A percentile compares a stretch with the other conserved stretches of the same genome.
phyloP scores from a whole-genome alignment of 2,113 vertebrate genomes.

The Elanus axillaris region DNA sequence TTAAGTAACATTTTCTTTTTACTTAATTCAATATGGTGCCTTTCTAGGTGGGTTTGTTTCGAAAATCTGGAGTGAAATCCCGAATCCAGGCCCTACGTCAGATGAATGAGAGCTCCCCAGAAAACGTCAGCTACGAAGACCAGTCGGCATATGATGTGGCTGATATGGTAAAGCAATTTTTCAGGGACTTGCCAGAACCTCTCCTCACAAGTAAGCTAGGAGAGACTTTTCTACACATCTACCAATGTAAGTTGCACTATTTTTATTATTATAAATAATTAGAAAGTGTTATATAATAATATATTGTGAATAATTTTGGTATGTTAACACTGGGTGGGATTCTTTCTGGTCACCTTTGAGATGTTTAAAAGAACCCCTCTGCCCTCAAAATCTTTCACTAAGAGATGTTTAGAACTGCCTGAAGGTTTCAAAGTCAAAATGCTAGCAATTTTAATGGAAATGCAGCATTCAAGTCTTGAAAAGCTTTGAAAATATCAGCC shows the following conservation, averaged over 20 bases:
- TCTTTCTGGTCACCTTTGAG: background rate
- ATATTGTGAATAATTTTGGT: background rate
- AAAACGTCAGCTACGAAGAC: slow-evolving; percentile 90
- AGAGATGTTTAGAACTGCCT: background rate
- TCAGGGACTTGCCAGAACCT: slow-evolving; percentile 94
- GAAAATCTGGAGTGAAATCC: slow-evolving; percentile 96
- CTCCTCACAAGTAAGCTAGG: slow-evolving; percentile 95
- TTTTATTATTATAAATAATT: background rate
- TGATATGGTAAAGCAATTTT: slow-evolving; percentile 98
- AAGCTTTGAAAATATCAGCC: background rate
- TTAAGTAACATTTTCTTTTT: background rate
- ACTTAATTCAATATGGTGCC: background rate
- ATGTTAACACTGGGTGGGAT: background rate
- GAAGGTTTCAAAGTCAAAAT: background rate
- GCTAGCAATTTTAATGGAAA: background rate
- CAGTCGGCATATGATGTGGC: slow-evolving; percentile 96
- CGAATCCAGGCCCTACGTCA: slow-evolving; percentile 92
- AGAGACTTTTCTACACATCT: slow-evolving; percentile 96
- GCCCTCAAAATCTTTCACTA: background rate
- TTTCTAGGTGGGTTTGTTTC: slow-evolving; percentile 91
- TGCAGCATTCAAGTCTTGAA: background rate
- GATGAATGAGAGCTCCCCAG: slow-evolving; percentile 92
- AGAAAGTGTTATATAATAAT: background rate
- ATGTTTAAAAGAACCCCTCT: background rate
- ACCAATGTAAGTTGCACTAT: slow-evolving; percentile 85